Conservation (phyloP, 2,888 invertebrate genomes). For the Megalurothrips usitatus region DNA sequence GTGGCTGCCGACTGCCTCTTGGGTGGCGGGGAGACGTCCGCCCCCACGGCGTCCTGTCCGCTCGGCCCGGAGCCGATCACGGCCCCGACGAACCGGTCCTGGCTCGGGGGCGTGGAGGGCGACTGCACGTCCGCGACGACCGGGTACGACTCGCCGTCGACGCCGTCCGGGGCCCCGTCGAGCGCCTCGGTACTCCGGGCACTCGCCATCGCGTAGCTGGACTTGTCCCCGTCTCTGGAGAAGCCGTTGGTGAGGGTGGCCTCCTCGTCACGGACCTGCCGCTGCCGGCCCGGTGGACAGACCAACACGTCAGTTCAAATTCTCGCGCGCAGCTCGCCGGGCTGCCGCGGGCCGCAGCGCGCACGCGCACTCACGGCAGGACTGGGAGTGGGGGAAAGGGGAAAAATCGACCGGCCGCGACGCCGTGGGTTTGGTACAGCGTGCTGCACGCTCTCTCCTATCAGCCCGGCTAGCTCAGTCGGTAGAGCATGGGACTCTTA, state of each 20-base stretch:
- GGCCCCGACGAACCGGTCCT: not conserved
- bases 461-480: slow-evolving; percentile 51
- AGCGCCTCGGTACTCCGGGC: no score
- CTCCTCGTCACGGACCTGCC: not conserved
- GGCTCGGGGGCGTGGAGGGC: not conserved
- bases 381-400: not conserved
- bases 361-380: not conserved
- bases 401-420: not conserved
- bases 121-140: not conserved
- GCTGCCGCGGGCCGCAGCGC: not conserved
- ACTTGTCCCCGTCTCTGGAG: not conserved
- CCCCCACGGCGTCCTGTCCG: not conserved
- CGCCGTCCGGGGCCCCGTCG: not conserved
- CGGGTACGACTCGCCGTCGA: slow-evolving; percentile 4
- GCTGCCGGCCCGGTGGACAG: not conserved
- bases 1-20: not conserved
- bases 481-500: slow-evolving; percentile 56
- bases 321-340: not conserved
- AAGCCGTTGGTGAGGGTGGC: not conserved
- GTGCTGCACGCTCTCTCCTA: not conserved
- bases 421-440: not conserved
- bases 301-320: not conserved
- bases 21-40: not conserved
- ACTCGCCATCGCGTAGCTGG: no score
- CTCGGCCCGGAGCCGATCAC: not conserved